Evolutionary conservation across 2,797 vertebrate species (phyloP), one percentile per base, ranked within the genome.

Genomic region (Aselliscus stoliczkanus): DNA sequence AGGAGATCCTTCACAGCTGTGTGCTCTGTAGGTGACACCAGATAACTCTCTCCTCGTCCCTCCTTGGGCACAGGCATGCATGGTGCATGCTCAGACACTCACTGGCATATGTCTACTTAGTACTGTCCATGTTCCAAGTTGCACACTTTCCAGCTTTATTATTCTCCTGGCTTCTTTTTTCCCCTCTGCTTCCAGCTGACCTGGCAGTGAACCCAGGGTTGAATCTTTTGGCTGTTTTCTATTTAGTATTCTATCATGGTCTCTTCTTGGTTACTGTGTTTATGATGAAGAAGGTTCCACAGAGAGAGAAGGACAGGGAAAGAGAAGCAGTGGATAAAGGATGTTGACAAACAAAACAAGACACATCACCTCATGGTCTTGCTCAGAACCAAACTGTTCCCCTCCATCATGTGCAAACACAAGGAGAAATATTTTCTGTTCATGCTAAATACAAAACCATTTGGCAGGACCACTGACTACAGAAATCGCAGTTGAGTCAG

Each of bases 1-100:
- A 12, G 60, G 44, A 47, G 17, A 6, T 2, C n/a, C 27, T 13
- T 5, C 9, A 0, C 3, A 37, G 62, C 0, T 2, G 0, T 2
- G 15, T 3, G 1, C 31, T 29, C 64, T 3, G 29, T 31, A 83
- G 50, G 44, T 29, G 47, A 27, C 27, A 10, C 15, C 0, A 1
- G 0, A 2, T 8, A 2, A 10, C 31, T 23, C 52, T 18, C 4
- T 50, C 21, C 12, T 64, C 27, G 2, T 15, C 11, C 29, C 23
- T 4, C 39, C 25, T 18, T 9, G 31, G 44, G 20, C n/a, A 34
- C 39, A 39, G 2, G 0, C 27, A 47, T 6, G n/a, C 44, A 1
- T 4, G 18, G 27, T 7, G 7, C 56, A 42, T 17, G 14, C 25
- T 27, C 23, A 23, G 23, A n/a, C 42, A 2, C 42, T 15, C 9